Conservation (phyloP, 2,888 invertebrate genomes). For the Eupithecia vulgata region DNA sequence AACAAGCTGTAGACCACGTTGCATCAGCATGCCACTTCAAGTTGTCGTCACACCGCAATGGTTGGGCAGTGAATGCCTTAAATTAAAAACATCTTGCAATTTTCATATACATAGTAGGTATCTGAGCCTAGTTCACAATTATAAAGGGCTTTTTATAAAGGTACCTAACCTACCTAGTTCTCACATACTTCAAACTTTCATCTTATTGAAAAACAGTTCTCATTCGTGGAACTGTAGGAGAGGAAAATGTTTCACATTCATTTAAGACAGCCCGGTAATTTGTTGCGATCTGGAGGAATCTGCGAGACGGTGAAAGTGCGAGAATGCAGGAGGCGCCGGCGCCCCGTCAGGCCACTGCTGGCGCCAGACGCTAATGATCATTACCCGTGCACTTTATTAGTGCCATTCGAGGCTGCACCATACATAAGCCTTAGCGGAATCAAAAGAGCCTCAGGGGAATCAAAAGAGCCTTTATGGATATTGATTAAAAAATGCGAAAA, state of each 20-base stretch:
- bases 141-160: too few relatives aligned
- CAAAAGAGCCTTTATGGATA: neutral
- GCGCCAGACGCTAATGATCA: constrained; percentile 54
- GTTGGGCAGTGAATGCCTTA: neutral
- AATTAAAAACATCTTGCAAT: too few relatives aligned
- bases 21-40: too few relatives aligned
- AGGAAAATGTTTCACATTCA: neutral
- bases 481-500: neutral
- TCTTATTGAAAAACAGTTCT: neutral
- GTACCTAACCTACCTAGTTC: too few relatives aligned
- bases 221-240: neutral
- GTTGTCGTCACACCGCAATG: neutral
- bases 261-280: neutral
- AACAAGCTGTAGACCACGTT: too few relatives aligned
- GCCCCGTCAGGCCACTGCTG: constrained; percentile 33
- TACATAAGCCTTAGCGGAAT: constrained; percentile 1
- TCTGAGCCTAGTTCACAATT: too few relatives aligned
- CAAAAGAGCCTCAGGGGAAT: neutral
- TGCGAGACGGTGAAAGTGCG: constrained; percentile 69
- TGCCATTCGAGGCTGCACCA: constrained; percentile 22
- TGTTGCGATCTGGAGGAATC: constrained; percentile 47
- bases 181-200: neutral
- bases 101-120: too few relatives aligned
- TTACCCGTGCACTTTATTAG: constrained; percentile 54
- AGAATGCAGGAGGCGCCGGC: constrained; percentile 61